Base-by-base conservation (phyloP, 2,113 vertebrate genomes). In the Chlorodrepanis virens region DNA sequence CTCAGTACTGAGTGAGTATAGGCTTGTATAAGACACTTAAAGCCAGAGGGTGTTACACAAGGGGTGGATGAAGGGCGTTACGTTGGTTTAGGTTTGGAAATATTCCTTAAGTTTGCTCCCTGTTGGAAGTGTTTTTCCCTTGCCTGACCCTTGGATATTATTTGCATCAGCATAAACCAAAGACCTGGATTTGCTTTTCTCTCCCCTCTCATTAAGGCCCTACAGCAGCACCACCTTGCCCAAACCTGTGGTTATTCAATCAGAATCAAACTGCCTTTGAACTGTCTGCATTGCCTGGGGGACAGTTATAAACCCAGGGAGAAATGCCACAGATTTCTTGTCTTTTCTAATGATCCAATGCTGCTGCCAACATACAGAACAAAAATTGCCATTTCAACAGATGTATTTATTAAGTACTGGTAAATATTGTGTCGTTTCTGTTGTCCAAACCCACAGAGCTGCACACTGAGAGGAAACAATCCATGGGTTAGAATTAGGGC, bases 1-100 rank as follows among this genome's bases (percentile, higher is more conserved):
- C 96, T 97, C 95, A 81, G 74, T 6, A 8, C 63, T 28, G 86
- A 60, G 76, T 61, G 95, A 97, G 95, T n/a, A 77, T 83, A 91
- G 93, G 33, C 94, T 96, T 96, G 83, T 82, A 14, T 83, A 87
- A 95, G 91, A 81, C 92, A 95, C 74, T 95, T 93, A 91, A 94
- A 95, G 72, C 19, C 91, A 90, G 87, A 80, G 88, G 94, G 83
- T 69, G 91, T 97, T 95, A 94, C 91, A 93, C 93, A 95, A 96
- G 75, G 60, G 71, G 60, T 90, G 88, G 95, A 33, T 83, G 63
- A 69, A 40, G 94, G 88, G 75, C 2, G 12, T 78, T 84, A 37
- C 6, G 0, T 5, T 6, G 47, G 39, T 35, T 39, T 68, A 9
- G 47, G 53, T 65, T 93, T 92, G 80, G 74, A 94, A 88, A 31